These are phyloP conservation scores for Blastobasis adustella DNA, from an alignment of 2,888 invertebrate species.

Conservation along the genomic window DNA sequence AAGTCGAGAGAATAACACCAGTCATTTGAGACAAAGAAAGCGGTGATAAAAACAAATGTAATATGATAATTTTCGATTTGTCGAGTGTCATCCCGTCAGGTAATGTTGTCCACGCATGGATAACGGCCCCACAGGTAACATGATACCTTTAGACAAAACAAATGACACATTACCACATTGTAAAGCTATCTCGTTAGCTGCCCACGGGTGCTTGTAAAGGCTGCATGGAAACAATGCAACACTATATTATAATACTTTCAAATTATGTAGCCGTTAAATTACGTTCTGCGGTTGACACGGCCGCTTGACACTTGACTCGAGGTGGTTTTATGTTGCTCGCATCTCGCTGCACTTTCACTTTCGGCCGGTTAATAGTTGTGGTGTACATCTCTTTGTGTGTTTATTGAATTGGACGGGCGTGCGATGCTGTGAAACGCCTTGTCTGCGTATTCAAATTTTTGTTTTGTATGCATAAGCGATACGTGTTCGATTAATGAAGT, in stretches of 20 bases:
- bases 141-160: slow-evolving; percentile 33
- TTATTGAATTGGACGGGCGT: too few species aligned
- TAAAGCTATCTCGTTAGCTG: slow-evolving; percentile 29
- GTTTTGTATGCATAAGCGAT: too few species aligned
- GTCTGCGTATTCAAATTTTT: too few species aligned
- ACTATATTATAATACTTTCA: slow-evolving; percentile 16
- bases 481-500: too few species aligned
- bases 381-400: background rate
- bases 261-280: slow-evolving; percentile 30
- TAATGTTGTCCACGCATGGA: background rate
- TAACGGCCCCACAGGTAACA: slow-evolving; percentile 22
- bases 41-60: slow-evolving; percentile 6
- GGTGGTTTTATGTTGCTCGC: slow-evolving; percentile 13
- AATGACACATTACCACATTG: slow-evolving; percentile 26
- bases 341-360: slow-evolving; percentile 22
- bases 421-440: too few species aligned
- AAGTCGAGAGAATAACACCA: slow-evolving; percentile 1
- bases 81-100: slow-evolving; percentile 6
- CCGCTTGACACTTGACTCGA: slow-evolving; percentile 21
- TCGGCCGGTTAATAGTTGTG: slow-evolving; percentile 5
- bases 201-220: slow-evolving; percentile 25
- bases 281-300: slow-evolving; percentile 30
- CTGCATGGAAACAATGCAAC: slow-evolving; percentile 14
- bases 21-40: background rate
- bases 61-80: slow-evolving; percentile 11